These are phyloP conservation scores for Halcyon malimbica DNA, from an alignment of 2,113 vertebrate species.

Conservation along the genomic window DNA sequence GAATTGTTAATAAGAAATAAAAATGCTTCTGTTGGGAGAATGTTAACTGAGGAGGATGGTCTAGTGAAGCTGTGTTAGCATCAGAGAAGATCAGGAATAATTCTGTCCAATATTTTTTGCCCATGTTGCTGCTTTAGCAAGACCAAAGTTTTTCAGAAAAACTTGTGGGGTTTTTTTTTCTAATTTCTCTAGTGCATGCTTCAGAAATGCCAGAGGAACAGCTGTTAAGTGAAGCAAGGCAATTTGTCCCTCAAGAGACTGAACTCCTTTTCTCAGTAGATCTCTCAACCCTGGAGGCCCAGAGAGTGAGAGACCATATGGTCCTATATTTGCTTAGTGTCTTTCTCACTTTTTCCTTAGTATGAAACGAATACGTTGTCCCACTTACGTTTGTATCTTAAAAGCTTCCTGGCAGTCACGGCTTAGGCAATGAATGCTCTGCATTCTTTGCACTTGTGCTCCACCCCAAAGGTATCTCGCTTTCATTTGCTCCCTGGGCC, in stretches of 20 bases:
- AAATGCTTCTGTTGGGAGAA: neutral
- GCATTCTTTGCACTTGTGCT: neutral
- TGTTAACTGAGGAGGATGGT: neutral
- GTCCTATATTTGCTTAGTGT: neutral
- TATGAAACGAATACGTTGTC: neutral
- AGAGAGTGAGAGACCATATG: neutral
- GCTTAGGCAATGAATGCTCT: accelerated
- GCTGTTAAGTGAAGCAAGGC: neutral
- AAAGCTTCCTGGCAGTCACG: neutral
- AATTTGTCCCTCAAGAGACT: neutral
- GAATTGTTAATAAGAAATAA: neutral
- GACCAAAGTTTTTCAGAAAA: neutral
- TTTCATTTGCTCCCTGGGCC: neutral
- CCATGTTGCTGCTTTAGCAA: neutral
- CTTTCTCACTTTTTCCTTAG: neutral
- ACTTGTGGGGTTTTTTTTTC: neutral
- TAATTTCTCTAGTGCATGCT: neutral
- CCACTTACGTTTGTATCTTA: neutral
- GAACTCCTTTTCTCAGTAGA: neutral
- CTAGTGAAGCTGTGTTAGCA: neutral
- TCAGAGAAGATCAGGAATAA: neutral
- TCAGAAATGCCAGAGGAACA: neutral
- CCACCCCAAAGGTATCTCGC: neutral
- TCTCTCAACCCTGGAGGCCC: neutral
- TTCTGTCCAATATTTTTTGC: neutral